A percentile compares a stretch with the other conserved stretches of the same genome.
phyloP scores from a whole-genome alignment of 2,888 invertebrate species.

The Troilus luridus region DNA sequence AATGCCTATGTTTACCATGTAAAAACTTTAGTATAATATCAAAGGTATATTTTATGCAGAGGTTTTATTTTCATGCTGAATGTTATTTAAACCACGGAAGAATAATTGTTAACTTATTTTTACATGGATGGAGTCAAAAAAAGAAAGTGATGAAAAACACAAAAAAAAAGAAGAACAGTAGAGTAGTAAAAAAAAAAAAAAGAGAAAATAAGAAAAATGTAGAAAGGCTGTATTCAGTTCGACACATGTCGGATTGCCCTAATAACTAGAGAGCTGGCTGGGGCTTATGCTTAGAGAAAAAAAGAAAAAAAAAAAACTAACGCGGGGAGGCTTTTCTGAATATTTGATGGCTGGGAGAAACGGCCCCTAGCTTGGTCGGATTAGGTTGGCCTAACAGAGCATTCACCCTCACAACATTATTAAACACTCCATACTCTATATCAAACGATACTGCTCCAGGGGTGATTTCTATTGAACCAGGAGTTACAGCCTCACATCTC shows the following conservation, averaged over 20 bases:
- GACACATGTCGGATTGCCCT: slow-evolving; percentile 46
- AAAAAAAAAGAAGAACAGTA: neutral
- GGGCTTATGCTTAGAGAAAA: neutral
- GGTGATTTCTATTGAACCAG: neutral
- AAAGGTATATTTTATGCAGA: too few relatives aligned
- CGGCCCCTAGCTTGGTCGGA: neutral
- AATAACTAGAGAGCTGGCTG: slow-evolving; percentile 14
- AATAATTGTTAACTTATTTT: neutral
- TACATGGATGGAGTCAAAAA: neutral
- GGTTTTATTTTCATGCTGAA: too few relatives aligned
- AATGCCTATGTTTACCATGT: too few relatives aligned
- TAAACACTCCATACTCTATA: slow-evolving; percentile 17
- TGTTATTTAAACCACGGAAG: neutral
- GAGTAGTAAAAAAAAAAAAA: neutral
- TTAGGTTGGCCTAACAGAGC: slow-evolving; percentile 1
- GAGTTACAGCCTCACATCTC: neutral
- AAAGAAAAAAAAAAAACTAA: neutral
- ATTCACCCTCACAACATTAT: neutral
- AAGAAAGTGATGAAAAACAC: neutral
- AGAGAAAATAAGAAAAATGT: neutral
- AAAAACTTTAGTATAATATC: too few relatives aligned
- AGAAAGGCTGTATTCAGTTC: slow-evolving; percentile 22
- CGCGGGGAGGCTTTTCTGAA: slow-evolving; percentile 36
- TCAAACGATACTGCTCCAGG: neutral
- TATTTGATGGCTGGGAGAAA: slow-evolving; percentile 9